Percentiles rank a stretch among this genome's conserved stretches.
Evolutionary conservation across 2,113 vertebrate genomes (phyloP).

Genomic region (Ramphastos sulfuratus): DNA sequence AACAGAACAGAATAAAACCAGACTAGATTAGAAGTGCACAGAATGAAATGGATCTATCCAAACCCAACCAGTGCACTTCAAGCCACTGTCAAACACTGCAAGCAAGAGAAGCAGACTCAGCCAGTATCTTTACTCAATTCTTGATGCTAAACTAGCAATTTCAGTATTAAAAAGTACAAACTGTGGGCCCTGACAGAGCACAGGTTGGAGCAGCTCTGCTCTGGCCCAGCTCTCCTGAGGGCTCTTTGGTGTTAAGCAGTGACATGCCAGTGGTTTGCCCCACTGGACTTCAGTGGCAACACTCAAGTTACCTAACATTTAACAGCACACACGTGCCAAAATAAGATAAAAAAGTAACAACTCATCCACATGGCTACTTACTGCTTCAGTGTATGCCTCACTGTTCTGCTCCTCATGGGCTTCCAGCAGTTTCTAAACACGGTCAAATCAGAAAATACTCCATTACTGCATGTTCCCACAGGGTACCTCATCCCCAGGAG

Average conservation of each 20-base stretch:
- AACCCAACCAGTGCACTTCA: background rate
- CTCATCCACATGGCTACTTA: conserved; percentile 65
- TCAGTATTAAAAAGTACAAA: background rate
- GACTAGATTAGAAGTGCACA: background rate
- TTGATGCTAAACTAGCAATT: background rate
- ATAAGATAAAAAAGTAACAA: background rate
- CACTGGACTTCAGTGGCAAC: no score
- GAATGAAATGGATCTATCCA: background rate
- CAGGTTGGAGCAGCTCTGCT: background rate
- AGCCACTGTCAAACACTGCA: background rate
- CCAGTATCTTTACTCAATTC: background rate
- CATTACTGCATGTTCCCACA: fast-evolving
- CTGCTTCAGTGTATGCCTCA: conserved; percentile 95
- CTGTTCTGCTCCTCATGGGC: conserved; percentile 96
- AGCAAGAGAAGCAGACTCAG: background rate
- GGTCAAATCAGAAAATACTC: background rate
- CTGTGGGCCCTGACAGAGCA: background rate
- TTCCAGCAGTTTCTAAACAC: conserved; percentile 91
- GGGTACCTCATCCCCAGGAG: background rate
- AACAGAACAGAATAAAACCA: background rate
- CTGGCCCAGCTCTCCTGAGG: no score
- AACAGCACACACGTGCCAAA: background rate
- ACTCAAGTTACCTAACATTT: no score
- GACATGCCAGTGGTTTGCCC: background rate
- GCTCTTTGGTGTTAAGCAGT: no score